Percentiles rank a stretch among this genome's conserved stretches.
These are phyloP conservation scores for Lordiphosa fenestrarum DNA, from an alignment of 2,888 invertebrate genomes.

Conservation along the genomic window DNA sequence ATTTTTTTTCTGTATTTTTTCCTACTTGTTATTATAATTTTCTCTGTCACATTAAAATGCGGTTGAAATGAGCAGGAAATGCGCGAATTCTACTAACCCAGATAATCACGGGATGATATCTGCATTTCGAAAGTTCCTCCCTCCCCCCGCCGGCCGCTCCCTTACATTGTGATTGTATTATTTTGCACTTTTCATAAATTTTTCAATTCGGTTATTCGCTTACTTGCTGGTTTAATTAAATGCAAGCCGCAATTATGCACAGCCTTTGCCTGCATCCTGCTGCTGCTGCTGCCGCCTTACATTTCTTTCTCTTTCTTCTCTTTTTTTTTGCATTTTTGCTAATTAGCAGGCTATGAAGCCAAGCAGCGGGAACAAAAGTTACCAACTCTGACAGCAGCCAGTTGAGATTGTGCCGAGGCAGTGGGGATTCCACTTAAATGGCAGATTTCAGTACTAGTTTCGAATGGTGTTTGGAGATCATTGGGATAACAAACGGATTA, in stretches of 20 bases:
- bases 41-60: conserved; percentile 65
- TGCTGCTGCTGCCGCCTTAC: background rate
- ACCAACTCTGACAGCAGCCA: too few species aligned
- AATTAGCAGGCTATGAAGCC: too few species aligned
- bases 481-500: too few species aligned
- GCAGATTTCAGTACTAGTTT: too few species aligned
- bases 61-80: conserved; percentile 68
- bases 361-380: too few species aligned
- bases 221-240: conserved; percentile 44
- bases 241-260: conserved; percentile 61
- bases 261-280: conserved; percentile 40
- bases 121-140: conserved; percentile 36
- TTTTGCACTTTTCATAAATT: conserved; percentile 50
- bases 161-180: conserved; percentile 27
- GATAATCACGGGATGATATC: conserved; percentile 61
- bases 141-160: background rate
- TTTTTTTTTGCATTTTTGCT: too few species aligned
- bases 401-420: too few species aligned
- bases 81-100: conserved; percentile 72
- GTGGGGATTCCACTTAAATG: too few species aligned
- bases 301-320: too few species aligned
- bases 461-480: too few species aligned
- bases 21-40: conserved; percentile 55
- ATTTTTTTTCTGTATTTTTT: conserved; percentile 24
- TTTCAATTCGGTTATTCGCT: conserved; percentile 47